Percentiles rank a stretch among this genome's conserved stretches.
These are phyloP conservation scores for Micromys minutus DNA, from an alignment of 2,113 vertebrate species.

Conservation along the genomic window DNA sequence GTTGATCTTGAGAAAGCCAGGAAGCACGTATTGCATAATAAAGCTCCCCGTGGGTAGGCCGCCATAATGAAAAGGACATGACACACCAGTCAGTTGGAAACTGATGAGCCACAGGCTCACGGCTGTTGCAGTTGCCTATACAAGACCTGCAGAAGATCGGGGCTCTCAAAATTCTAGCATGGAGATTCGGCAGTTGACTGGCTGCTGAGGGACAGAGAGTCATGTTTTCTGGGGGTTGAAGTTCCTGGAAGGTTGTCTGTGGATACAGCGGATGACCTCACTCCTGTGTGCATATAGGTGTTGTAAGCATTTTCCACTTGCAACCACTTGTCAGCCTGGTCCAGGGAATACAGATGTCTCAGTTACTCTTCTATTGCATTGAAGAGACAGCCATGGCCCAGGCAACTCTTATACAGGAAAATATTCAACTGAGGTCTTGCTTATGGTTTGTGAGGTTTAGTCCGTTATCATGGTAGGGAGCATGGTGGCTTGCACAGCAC, in stretches of 20 bases:
- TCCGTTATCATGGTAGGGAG: not conserved
- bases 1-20: slow-evolving; percentile 28
- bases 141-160: not conserved
- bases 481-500: not conserved
- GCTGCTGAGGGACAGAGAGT: too few species aligned
- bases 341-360: not conserved
- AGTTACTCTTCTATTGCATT: too few species aligned
- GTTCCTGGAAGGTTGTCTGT: not conserved
- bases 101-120: not conserved
- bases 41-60: not conserved
- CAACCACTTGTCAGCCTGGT: not conserved
- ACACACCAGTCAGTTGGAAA: not conserved
- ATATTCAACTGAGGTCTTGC: not conserved
- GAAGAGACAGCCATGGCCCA: not conserved
- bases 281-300: too few species aligned
- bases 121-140: too few species aligned
- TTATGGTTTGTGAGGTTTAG: not conserved
- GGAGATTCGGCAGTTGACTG: not conserved
- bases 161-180: not conserved
- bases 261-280: too few species aligned
- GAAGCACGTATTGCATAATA: not conserved
- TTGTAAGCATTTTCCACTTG: not conserved
- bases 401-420: not conserved
- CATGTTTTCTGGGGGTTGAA: not conserved
- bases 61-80: not conserved